Evolutionary conservation across 1,140 invertebrate genomes (phyloP).

Genomic region (Saccostrea cuccullata): DNA sequence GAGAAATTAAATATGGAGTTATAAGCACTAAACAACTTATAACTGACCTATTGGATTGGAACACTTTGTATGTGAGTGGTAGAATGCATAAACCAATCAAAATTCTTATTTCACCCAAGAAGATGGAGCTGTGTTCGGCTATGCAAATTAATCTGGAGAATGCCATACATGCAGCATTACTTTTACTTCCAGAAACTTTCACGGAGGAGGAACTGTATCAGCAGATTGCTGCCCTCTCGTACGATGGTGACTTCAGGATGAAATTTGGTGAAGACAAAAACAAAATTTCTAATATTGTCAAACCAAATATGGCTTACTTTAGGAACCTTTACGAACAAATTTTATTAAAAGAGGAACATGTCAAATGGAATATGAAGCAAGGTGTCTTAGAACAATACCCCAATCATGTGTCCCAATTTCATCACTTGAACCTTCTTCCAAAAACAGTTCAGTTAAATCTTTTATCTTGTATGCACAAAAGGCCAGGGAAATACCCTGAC

Average conservation of each 20-base stretch:
- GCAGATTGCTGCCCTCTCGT: conserved; percentile 93
- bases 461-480: conserved; percentile 30
- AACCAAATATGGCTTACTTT: conserved; percentile 89
- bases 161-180: conserved; percentile 91
- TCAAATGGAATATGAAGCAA: conserved; percentile 71
- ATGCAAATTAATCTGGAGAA: conserved; percentile 88
- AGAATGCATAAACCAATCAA: conserved; percentile 96
- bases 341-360: conserved; percentile 76
- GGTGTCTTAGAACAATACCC: conserved; percentile 84
- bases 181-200: conserved; percentile 93
- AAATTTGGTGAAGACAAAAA: conserved; percentile 97
- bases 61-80: conserved; percentile 94
- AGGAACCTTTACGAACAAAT: conserved; percentile 82
- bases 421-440: conserved; percentile 93
- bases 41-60: conserved; percentile 95
- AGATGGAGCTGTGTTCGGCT: conserved; percentile 77
- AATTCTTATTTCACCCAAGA: conserved; percentile 65
- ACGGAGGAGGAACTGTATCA: conserved; percentile 92
- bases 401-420: conserved; percentile 85
- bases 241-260: conserved; percentile 95
- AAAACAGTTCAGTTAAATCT: conserved; percentile 77
- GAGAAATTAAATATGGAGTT: conserved; percentile 97
- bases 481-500: conserved; percentile 78
- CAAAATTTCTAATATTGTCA: conserved; percentile 95
- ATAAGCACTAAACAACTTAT: conserved; percentile 89